phyloP scores from a whole-genome alignment of 2,888 invertebrate genomes.

The Parelbella ahira region DNA sequence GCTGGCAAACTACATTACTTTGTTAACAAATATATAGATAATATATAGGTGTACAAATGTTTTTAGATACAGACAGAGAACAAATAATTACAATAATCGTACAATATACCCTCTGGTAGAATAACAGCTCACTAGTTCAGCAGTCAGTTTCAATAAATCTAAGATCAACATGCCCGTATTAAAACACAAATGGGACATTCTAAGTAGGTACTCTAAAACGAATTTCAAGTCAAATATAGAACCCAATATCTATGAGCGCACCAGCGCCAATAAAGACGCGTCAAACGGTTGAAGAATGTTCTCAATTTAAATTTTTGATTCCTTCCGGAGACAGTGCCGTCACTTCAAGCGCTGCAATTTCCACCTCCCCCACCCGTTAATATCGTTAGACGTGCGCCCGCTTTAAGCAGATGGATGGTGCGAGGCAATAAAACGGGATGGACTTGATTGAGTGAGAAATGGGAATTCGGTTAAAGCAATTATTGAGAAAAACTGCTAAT shows the following conservation, averaged over 20 bases:
- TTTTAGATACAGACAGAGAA: no score
- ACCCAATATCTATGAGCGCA: conserved; percentile 28
- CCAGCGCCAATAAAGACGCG: conserved; percentile 51
- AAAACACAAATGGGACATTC: no score
- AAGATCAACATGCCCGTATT: no score
- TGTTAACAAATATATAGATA: no score
- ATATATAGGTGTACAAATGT: no score
- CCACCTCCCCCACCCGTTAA: conserved; percentile 47
- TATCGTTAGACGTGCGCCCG: conserved; percentile 52
- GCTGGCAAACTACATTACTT: no score
- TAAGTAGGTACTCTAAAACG: no score
- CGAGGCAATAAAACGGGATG: conserved; percentile 51
- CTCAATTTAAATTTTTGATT: conserved; percentile 73
- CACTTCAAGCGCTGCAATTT: conserved; percentile 54
- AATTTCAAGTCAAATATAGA: conserved; percentile 30
- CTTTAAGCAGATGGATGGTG: conserved; percentile 43
- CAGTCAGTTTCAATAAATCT: no score
- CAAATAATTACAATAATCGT: no score
- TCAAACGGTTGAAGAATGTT: conserved; percentile 58
- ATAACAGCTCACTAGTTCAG: no score
- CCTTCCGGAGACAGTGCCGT: conserved; percentile 43
- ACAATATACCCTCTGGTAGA: no score
- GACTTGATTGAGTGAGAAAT: conserved; percentile 60
- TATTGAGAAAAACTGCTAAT: conserved; percentile 67
- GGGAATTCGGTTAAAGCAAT: conserved; percentile 49